Base-by-base conservation (phyloP, 1,140 invertebrate species). In the Zaprionus kolodkinae region DNA sequence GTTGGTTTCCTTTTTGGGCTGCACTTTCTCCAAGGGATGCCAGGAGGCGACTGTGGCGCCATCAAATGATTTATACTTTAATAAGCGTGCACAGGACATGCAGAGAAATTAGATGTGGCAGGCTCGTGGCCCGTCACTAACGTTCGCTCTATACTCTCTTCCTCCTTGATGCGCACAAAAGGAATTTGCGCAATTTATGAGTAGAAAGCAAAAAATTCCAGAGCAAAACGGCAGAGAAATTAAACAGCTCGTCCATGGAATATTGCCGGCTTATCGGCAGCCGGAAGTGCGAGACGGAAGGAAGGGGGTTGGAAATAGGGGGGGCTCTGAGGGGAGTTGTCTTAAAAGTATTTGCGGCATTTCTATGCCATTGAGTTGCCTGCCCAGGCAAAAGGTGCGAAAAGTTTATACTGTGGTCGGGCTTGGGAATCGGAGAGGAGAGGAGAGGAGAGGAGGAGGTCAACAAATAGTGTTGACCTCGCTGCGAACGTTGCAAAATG, bases 151-250 rank as follows among this genome's bases (percentile, higher is more conserved):
- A 30, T 43, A 36, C 40, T 3, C 36, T 3, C 36, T 59, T 17
- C 15, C 21, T 36, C 1, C 70, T 78, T 80, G 73, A 75, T 66
- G 85, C 75, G 68, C 65, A 78, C 72, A 85, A 85, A 69, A 89
- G 85, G 85, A 88, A 88, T 88, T 89, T 85, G 71, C 72, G 81
- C 85, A 89, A 88, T 88, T 88, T 88, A 88, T 89, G 85, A 85
- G 85, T 33, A 68, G 36, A 21, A 64, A 66, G 36, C 60, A 72
- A 67, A 62, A 89, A 88, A 88, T 88, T 73, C 85, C 81, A 76
- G 82, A 70, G 83, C 79, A 72, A 78, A 45, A 62, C 45, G 33
- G 52, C 68, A 73, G 43, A 87, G 80, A 77, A 87, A 87, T 87
- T 87, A 87, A 87, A 79, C 81, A 87, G 69, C 63, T 66, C 62